A percentile compares a stretch with the other conserved stretches of the same genome.
Conservation (phyloP, 1,140 invertebrate species). For the Homalodisca vitripennis region DNA sequence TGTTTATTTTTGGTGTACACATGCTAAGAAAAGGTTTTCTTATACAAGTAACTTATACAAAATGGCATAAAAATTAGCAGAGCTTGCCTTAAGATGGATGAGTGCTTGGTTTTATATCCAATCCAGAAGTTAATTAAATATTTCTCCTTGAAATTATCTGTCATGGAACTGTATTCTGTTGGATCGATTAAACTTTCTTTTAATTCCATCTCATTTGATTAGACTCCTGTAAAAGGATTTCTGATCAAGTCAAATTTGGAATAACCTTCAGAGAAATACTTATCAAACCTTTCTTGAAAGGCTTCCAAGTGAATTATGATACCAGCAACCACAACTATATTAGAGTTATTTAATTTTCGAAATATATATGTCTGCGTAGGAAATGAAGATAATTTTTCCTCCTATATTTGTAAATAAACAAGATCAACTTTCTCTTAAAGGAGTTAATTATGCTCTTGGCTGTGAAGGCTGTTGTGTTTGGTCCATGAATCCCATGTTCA, state of each 20-base stretch:
- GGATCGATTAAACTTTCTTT: neutral
- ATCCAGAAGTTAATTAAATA: neutral
- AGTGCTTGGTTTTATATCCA: neutral
- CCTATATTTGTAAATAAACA: no score
- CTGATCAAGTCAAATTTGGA: neutral
- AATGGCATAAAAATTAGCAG: neutral
- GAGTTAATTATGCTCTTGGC: no score
- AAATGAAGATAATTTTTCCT: no score
- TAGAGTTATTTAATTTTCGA: no score
- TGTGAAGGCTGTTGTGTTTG: no score
- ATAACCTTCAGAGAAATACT: neutral
- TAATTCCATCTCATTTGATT: neutral
- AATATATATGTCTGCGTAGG: no score
- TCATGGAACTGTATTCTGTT: neutral
- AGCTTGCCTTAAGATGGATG: neutral
- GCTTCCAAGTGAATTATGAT: no score
- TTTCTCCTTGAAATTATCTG: neutral
- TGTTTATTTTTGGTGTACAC: neutral
- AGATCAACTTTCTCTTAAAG: no score
- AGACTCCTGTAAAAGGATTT: neutral
- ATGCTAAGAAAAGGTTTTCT: neutral
- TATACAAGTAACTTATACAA: neutral
- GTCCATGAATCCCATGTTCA: no score
- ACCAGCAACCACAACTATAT: no score
- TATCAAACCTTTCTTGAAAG: constrained; percentile 13